Evolutionary conservation across 2,113 vertebrate species (phyloP).

Genomic region (Malurus elegans): DNA sequence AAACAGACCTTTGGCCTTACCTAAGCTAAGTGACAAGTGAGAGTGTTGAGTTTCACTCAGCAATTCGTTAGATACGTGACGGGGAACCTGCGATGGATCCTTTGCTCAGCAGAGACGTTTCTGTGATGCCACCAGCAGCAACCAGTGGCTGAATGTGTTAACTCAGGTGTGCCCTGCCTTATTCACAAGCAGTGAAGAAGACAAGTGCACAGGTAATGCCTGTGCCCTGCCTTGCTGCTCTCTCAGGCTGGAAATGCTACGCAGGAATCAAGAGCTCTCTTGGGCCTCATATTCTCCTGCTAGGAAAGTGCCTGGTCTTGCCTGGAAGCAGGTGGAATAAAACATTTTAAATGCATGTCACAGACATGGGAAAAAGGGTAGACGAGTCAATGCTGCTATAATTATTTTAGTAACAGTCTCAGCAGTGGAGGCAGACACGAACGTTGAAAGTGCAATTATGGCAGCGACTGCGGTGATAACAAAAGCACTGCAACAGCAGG

Average conservation of each 20-base stretch:
- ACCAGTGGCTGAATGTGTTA: fast-evolving
- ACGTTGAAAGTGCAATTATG: background rate
- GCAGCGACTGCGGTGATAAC: background rate
- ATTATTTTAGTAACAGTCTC: conserved; percentile 17
- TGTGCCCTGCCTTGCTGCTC: background rate
- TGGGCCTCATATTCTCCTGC: background rate
- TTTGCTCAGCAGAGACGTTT: background rate
- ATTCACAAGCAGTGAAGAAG: background rate
- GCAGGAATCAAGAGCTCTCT: background rate
- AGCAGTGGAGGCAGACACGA: background rate
- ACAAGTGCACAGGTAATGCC: background rate
- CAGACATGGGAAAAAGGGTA: background rate
- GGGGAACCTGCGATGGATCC: background rate
- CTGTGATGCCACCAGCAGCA: background rate
- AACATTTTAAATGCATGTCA: conserved; percentile 28
- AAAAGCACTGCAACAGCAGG: conserved; percentile 9
- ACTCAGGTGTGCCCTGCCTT: background rate
- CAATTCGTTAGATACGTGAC: background rate
- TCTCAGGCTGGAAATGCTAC: background rate
- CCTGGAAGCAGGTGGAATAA: background rate
- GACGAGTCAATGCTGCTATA: conserved; percentile 3
- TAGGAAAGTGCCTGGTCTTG: background rate
- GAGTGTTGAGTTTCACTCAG: background rate
- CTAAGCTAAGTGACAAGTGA: background rate
- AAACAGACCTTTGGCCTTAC: background rate